Percentiles rank a stretch among this genome's conserved stretches.
Evolutionary conservation across 2,888 invertebrate species (phyloP).

Genomic region (Erannis defoliaria): DNA sequence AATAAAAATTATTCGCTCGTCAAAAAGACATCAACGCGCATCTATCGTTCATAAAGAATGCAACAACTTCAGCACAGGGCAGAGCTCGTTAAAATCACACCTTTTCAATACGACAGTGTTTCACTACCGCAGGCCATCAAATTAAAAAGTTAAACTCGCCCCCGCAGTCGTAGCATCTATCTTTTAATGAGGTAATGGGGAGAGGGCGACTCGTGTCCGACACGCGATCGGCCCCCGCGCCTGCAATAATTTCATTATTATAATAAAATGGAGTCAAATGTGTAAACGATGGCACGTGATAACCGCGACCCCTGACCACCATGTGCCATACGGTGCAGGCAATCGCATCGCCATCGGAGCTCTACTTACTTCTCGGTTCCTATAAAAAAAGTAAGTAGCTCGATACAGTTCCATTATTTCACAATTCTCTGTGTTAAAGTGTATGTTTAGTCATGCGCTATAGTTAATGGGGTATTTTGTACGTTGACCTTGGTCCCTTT

Average conservation of each 20-base stretch:
- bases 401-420: too few species aligned
- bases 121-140: constrained; percentile 69
- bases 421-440: too few species aligned
- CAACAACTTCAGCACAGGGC: constrained; percentile 13
- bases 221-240: constrained; percentile 70
- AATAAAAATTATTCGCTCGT: background rate
- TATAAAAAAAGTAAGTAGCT: too few species aligned
- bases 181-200: constrained; percentile 80
- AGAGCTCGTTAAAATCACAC: constrained; percentile 69
- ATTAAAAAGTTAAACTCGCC: constrained; percentile 79
- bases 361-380: too few species aligned
- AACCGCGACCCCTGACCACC: constrained; percentile 56
- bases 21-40: constrained; percentile 40
- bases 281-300: constrained; percentile 80
- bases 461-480: too few species aligned
- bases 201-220: constrained; percentile 60
- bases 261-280: constrained; percentile 82
- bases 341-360: too few species aligned
- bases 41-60: constrained; percentile 14
- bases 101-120: constrained; percentile 57
- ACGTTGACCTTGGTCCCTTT: too few species aligned
- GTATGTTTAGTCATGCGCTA: too few species aligned
- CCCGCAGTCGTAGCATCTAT: constrained; percentile 63
- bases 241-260: constrained; percentile 81
- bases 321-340: constrained; percentile 8